Base-by-base conservation (phyloP, 2,113 vertebrate species). In the Antennarius striatus region DNA sequence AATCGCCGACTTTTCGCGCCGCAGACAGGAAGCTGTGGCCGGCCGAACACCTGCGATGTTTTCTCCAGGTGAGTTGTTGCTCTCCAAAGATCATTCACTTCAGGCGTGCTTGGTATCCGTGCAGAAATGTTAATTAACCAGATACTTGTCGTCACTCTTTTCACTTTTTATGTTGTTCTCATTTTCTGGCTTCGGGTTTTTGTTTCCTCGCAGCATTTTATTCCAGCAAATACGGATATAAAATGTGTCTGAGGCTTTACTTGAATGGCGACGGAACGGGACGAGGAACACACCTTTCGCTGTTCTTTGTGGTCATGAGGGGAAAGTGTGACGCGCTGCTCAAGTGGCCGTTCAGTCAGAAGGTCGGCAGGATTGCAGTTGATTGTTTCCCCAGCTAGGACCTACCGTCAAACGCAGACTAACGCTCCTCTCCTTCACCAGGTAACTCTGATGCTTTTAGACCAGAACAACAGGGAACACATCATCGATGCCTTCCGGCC, bases 381-480 rank as follows among this genome's bases (percentile, higher is more conserved):
- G 0, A 14, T 11, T 17, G 12, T 8, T 7, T 42, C 8, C 1
- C 2, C 36, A 3, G 12, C 42, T 15, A n/a, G 6, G 4, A 43
- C 0, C 3, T 22, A n/a, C 1, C 0, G 3, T 14, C n/a, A 54
- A 10, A 0, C 0, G 40, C 50, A 55, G 59, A n/a, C 22, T 7
- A 49, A 7, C 56, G 15, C 16, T 29, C 36, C 29, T 9, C 0
- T 50, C 14, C 22, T 22, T 58, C 10, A 10, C 0, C 84, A 99
- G 98, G 98, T 99, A n/a, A 99, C 98, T 0, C 84, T 99, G 52
- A 98, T 99, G 95, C 93, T 99, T 42, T 85, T 99, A 51, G 97
- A 99, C 71, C 98, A 98, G 91, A 96, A 96, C 88, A 95, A 97
- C 84, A 91, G 95, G 39, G 97, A 99, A 77, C 97, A 99, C 14